phyloP scores from a whole-genome alignment of 53 echinoderm and acorn worm species.

The Patiria pectinifera region DNA sequence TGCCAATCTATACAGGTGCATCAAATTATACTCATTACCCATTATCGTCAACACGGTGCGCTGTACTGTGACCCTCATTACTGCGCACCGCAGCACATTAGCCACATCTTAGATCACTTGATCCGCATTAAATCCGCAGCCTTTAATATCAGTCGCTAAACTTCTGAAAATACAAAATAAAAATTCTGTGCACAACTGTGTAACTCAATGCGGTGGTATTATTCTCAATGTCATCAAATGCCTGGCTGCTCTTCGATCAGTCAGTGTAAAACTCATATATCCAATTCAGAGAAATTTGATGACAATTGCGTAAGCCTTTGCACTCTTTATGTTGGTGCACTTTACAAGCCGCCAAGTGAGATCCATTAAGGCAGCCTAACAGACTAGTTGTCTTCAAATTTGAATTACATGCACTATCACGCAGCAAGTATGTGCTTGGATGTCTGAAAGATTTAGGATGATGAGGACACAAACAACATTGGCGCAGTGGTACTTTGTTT shows the following conservation, averaged over 20 bases:
- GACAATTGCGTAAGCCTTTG: constrained; percentile 16
- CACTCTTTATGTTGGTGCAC: background rate
- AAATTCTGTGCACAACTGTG: background rate
- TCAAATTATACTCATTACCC: constrained; percentile 45
- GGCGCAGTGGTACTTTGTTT: too few species aligned
- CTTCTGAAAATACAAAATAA: background rate
- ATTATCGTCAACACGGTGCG: constrained; percentile 12
- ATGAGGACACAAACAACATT: too few species aligned
- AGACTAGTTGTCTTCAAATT: too few species aligned
- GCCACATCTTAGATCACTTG: background rate
- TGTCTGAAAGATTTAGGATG: too few species aligned
- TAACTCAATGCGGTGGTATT: background rate
- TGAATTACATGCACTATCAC: too few species aligned
- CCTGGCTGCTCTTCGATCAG: background rate
- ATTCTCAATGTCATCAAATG: background rate
- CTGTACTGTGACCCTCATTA: background rate
- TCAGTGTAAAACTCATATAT: background rate
- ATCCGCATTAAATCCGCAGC: background rate
- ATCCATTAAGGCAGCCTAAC: background rate
- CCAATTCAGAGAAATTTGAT: background rate
- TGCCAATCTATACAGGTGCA: background rate
- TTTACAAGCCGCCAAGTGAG: background rate
- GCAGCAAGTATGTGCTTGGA: too few species aligned
- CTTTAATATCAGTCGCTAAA: background rate
- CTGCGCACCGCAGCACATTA: background rate